These are phyloP conservation scores for Lepisosteus osseus DNA, from an alignment of 2,113 vertebrate genomes.

Conservation along the genomic window DNA sequence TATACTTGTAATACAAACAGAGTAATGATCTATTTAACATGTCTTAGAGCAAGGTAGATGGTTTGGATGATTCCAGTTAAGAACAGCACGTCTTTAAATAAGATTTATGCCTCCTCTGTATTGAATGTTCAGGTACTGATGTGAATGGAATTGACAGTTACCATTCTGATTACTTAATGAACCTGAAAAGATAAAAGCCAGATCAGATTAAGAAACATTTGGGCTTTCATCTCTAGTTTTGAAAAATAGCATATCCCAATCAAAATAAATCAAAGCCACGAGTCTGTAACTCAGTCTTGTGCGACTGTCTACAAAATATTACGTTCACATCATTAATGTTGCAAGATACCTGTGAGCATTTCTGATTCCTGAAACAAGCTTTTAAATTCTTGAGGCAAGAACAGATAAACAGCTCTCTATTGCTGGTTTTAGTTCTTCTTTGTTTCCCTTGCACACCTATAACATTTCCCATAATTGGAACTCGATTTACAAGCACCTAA, in stretches of 20 bases:
- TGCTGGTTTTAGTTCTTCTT: background rate
- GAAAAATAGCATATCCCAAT: background rate
- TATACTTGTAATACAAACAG: background rate
- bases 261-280: background rate
- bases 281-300: conserved; percentile 2
- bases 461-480: background rate
- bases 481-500: background rate
- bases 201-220: background rate
- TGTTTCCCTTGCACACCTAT: background rate
- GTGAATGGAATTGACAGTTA: background rate
- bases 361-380: background rate
- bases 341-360: conserved; percentile 16
- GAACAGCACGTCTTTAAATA: background rate
- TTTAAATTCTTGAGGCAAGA: conserved; percentile 14
- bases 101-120: background rate
- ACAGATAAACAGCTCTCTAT: conserved; percentile 16
- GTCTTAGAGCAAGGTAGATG: background rate
- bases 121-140: background rate
- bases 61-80: background rate
- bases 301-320: background rate
- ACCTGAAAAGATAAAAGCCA: background rate
- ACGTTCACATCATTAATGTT: conserved; percentile 13
- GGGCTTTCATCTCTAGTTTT: background rate
- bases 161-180: background rate
- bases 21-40: conserved; percentile 9